Conservation (phyloP, 2,888 invertebrate genomes). For the Synanthedon vespiformis region DNA sequence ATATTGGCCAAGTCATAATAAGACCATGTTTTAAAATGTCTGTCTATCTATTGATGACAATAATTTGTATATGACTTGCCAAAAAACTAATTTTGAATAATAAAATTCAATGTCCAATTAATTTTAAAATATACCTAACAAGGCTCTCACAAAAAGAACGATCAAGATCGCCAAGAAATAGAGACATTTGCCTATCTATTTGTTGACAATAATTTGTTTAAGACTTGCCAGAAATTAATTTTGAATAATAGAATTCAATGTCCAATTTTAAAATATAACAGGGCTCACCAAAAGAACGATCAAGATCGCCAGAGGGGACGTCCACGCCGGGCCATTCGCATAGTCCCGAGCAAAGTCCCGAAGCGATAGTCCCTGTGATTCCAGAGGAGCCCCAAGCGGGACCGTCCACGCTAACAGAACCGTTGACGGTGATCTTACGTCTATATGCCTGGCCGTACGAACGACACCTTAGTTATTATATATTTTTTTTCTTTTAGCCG, state of each 20-base stretch:
- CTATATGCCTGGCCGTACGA: conserved; percentile 69
- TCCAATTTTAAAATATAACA: conserved; percentile 13
- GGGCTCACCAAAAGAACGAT: conserved; percentile 36
- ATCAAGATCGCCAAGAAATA: conserved; percentile 34
- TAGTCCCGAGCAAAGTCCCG: conserved; percentile 24
- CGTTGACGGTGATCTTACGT: conserved; percentile 64
- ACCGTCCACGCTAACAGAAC: conserved; percentile 41
- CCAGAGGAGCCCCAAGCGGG: conserved; percentile 45
- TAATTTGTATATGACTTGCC: no score
- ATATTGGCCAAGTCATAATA: no score
- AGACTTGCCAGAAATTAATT: neutral
- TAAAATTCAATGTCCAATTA: conserved; percentile 1
- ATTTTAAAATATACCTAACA: conserved; percentile 13
- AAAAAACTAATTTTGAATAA: conserved; percentile 1
- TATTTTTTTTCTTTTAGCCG: conserved; percentile 54
- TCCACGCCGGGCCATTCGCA: conserved; percentile 28
- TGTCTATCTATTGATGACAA: no score
- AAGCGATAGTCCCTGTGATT: conserved; percentile 22
- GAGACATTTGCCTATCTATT: no score
- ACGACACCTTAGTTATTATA: conserved; percentile 55
- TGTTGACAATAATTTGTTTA: no score
- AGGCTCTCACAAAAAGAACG: conserved; percentile 35
- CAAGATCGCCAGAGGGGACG: conserved; percentile 38
- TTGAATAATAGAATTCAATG: conserved; percentile 1
- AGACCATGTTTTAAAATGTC: no score